Conservation (phyloP, 23 tunicate species). For the Styela clava region DNA sequence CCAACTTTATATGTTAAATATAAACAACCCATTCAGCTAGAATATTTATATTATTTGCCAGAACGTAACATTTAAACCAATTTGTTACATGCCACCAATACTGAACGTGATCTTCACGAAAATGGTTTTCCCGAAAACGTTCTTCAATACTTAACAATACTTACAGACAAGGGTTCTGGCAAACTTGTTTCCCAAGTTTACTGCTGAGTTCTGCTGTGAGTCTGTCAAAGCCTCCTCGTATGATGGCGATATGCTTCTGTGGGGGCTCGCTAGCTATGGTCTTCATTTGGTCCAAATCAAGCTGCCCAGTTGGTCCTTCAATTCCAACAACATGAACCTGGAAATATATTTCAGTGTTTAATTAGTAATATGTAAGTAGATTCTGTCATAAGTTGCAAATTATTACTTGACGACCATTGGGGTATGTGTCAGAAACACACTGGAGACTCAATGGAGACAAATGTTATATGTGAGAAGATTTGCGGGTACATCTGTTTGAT, state of each 20-base stretch:
- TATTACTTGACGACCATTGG: not conserved
- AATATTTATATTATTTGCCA: not conserved
- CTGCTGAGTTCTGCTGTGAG: slow-evolving; percentile 22
- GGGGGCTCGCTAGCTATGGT: slow-evolving; percentile 41
- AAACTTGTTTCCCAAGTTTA: slow-evolving; percentile 27
- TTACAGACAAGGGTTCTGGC: slow-evolving; percentile 85
- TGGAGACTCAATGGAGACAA: not conserved
- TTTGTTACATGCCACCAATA: no score
- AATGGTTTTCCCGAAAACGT: no score
- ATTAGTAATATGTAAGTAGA: no score
- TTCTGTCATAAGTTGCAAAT: no score
- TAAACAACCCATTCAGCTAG: not conserved
- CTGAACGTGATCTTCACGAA: no score
- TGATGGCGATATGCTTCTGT: slow-evolving; percentile 11
- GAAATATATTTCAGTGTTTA: not conserved
- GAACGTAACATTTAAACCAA: no score
- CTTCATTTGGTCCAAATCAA: slow-evolving; percentile 17
- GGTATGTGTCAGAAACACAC: not conserved
- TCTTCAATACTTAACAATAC: no score
- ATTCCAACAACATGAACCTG: slow-evolving; percentile 53
- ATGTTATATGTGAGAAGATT: not conserved
- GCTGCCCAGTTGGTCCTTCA: not conserved
- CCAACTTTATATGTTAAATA: not conserved
- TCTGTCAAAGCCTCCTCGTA: slow-evolving; percentile 16
- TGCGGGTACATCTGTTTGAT: not conserved